Base-by-base conservation (phyloP, 2,797 vertebrate genomes). In the Spea hammondii region DNA sequence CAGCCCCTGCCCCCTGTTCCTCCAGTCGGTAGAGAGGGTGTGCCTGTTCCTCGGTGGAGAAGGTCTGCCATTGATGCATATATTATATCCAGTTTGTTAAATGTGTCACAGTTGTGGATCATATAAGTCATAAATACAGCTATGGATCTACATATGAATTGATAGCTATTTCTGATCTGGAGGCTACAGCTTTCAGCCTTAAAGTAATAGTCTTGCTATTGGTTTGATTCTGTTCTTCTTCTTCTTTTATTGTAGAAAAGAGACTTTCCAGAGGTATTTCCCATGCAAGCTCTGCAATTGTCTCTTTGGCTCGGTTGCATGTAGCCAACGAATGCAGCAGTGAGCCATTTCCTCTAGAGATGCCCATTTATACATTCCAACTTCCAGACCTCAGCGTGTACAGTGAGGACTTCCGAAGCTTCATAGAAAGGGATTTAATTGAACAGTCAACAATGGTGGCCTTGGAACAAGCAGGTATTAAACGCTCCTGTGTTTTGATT, bases 281-380 rank as follows among this genome's bases (percentile, higher is more conserved):
- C 77, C 98, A 99, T 4, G 98, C 97, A 91, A 99, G 98, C 88
- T 99, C 97, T 51, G 96, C 98, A 82, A 99, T 99, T 17, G 96
- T 99, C 72, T 99, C 98, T 60, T 91, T 99, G 84, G 98, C 97
- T 1, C 94, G 97, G 76, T 94, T 96, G 49, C 97, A 99, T 72
- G 96, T 99, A 90, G 95, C 96, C 11, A 95, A 86, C 0, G 98
- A 99, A 82, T 96, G 96, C 89, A 95, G 86, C 92, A 96, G 87
- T 73, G 98, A 99, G 85, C 96, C 98, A 90, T 95, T 98, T 83
- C 96, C 97, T 32, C 88, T 99, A 83, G 98, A 99, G 89, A 97
- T 98, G 97, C 98, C 98, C 82, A 96, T 99, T 92, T 99, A 97
- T 90, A 99, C 98, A 85, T 99, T 99, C 94, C 97, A 99, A 83